A percentile compares a stretch with the other conserved stretches of the same genome.
phyloP scores from a whole-genome alignment of 2,888 invertebrate genomes.

The Isoperla grammatica region DNA sequence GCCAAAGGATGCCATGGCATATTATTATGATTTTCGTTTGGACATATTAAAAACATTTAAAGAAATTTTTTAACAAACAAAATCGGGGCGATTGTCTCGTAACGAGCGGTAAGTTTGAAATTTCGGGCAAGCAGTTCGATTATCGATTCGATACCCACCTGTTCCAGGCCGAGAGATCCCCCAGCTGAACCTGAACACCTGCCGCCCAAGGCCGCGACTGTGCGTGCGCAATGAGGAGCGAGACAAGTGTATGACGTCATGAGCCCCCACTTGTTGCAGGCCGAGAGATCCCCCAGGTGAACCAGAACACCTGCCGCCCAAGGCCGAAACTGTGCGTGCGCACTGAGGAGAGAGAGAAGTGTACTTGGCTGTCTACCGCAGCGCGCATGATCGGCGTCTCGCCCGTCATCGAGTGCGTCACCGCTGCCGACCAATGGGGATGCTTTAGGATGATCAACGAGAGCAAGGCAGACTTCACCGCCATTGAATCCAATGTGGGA shows the following conservation, averaged over 20 bases:
- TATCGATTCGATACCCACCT: too few species aligned
- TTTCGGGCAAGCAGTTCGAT: too few species aligned
- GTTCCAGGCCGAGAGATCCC: slow-evolving; percentile 34
- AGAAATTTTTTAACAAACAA: too few species aligned
- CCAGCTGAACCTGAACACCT: neutral
- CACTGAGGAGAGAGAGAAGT: slow-evolving; percentile 52
- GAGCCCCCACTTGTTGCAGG: slow-evolving; percentile 28
- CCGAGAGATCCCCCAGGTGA: slow-evolving; percentile 32
- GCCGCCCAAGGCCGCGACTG: slow-evolving; percentile 43
- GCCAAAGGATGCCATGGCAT: too few species aligned
- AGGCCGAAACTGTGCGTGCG: slow-evolving; percentile 54
- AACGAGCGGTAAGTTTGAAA: slow-evolving; percentile 5
- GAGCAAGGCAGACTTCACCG: slow-evolving; percentile 52
- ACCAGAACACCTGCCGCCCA: neutral
- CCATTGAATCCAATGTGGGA: slow-evolving; percentile 58
- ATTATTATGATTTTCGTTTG: too few species aligned
- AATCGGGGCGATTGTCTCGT: too few species aligned
- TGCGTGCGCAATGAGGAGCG: slow-evolving; percentile 53
- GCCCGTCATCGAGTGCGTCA: slow-evolving; percentile 52
- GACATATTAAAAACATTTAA: too few species aligned
- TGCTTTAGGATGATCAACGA: slow-evolving; percentile 52
- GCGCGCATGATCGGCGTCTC: slow-evolving; percentile 54
- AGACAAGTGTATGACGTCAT: slow-evolving; percentile 58
- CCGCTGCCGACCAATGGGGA: slow-evolving; percentile 45
- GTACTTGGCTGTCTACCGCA: slow-evolving; percentile 53